A percentile compares a stretch with the other conserved stretches of the same genome.
phyloP scores from a whole-genome alignment of 2,113 vertebrate genomes.

The Labrus mixtus region DNA sequence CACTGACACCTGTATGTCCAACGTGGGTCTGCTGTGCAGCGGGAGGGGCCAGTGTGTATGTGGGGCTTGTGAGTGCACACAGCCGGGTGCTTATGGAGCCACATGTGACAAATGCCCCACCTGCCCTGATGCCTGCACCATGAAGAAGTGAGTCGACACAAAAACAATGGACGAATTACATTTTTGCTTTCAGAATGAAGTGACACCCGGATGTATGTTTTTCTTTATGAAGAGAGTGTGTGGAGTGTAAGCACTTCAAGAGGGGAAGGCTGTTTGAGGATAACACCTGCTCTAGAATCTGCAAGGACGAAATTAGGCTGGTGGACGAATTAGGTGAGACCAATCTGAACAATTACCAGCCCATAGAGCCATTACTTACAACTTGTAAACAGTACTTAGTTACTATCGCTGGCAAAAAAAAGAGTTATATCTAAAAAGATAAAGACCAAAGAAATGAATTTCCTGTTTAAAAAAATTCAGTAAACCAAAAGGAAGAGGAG shows the following conservation, averaged over 20 bases:
- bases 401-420: too few species aligned
- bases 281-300: conserved; percentile 89
- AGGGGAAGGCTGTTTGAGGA: conserved; percentile 87
- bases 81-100: conserved; percentile 92
- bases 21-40: conserved; percentile 91
- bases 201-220: neutral
- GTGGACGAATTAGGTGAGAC: conserved; percentile 90
- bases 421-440: too few species aligned
- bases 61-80: conserved; percentile 92
- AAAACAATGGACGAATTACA: neutral
- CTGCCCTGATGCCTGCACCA: conserved; percentile 94
- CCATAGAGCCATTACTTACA: too few species aligned
- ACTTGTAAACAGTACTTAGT: too few species aligned
- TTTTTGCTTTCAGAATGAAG: neutral
- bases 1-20: conserved; percentile 94
- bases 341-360: neutral
- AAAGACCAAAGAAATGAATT: neutral
- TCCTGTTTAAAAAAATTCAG: neutral
- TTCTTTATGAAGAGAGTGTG: conserved; percentile 88
- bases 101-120: conserved; percentile 98
- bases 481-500: too few species aligned
- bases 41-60: conserved; percentile 93
- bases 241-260: conserved; percentile 95
- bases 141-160: conserved; percentile 90
- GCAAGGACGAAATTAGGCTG: conserved; percentile 89